Base-by-base conservation (phyloP, 2,797 vertebrate genomes). In the Enteromius treurensis region DNA sequence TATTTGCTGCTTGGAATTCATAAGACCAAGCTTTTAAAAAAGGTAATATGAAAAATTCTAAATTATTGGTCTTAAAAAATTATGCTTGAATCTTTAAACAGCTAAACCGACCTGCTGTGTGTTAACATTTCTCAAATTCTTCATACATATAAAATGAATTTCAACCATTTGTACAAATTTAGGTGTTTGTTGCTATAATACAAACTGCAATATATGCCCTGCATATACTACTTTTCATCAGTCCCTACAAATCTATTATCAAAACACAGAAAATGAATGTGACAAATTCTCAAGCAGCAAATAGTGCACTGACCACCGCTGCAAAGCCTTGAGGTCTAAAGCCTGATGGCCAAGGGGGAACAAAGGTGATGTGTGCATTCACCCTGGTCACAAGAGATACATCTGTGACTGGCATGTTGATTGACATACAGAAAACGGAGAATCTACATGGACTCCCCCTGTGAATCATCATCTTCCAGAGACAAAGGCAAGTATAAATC, bases 401-500 rank as follows among this genome's bases (percentile, higher is more conserved):
- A 75, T 83, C 87, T 87, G 85, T 74, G 83, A 81, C 73, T 40
- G 60, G 85, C 62, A 37, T 65, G 83, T 53, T 65, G 77, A 32
- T 67, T 40, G 81, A 78, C 29, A 23, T 64, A 86, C 77, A 13
- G 70, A 51, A 62, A 29, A 75, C 40, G 79, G 89, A 85, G 77
- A 26, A 89, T 94, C 95, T 97, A 99, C 97, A 99, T 99, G 67
- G 97, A 98, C 89, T 99, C 97, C 5, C 97, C 97, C 1, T 97
- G 94, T 77, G 98, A 99, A 86, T 99, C 98, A 0, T 98, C 98
- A 67, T 99, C 98, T 90, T 99, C 98, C 97, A 98, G 95, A 89
- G 98, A 99, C 90, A 99, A 95, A 79, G 98, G 98, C 94, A 99
- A 93, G 90, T 98, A 99, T 86, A 99, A 95, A 90, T 99, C 98